Conservation (phyloP, 2,797 vertebrate species). For the Poeciliopsis gracilis region DNA sequence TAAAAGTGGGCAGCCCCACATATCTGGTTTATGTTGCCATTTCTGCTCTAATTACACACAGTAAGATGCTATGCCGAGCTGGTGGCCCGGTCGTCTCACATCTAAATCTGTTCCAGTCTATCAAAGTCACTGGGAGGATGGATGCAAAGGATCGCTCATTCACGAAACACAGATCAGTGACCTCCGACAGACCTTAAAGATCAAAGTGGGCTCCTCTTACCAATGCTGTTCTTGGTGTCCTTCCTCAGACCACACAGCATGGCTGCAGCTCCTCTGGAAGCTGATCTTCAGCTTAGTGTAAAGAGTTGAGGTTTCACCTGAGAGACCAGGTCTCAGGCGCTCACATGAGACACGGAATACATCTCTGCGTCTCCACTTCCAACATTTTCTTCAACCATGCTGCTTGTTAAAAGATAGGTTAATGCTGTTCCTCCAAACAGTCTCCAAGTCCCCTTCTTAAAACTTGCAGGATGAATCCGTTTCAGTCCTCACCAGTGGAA, state of each 20-base stretch:
- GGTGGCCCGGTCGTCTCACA: slow-evolving; percentile 27
- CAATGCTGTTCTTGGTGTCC: slow-evolving; percentile 78
- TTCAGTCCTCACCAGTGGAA: slow-evolving; percentile 24
- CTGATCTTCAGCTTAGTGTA: slow-evolving; percentile 51
- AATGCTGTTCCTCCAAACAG: slow-evolving; percentile 33
- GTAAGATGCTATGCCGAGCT: slow-evolving; percentile 32
- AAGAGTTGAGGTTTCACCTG: slow-evolving; percentile 50
- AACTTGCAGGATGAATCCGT: slow-evolving; percentile 38
- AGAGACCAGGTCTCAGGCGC: slow-evolving; percentile 46
- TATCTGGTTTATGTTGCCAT: slow-evolving; percentile 65
- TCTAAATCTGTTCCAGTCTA: slow-evolving; percentile 28
- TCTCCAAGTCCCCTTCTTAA: slow-evolving; percentile 25
- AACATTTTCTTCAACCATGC: slow-evolving; percentile 40
- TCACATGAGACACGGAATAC: slow-evolving; percentile 39
- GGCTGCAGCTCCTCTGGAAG: slow-evolving; percentile 57
- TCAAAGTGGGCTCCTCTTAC: slow-evolving; percentile 70
- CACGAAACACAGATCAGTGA: slow-evolving; percentile 7
- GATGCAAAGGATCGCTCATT: slow-evolving; percentile 10
- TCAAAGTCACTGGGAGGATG: slow-evolving; percentile 12
- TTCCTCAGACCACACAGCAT: slow-evolving; percentile 86
- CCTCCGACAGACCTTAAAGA: slow-evolving; percentile 23
- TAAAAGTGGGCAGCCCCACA: slow-evolving; percentile 59
- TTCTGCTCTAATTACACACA: slow-evolving; percentile 59
- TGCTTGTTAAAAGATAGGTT: slow-evolving; percentile 24
- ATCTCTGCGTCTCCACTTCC: slow-evolving; percentile 47